Evolutionary conservation across 2,113 vertebrate genomes (phyloP).

Genomic region (Noctilio leporinus): DNA sequence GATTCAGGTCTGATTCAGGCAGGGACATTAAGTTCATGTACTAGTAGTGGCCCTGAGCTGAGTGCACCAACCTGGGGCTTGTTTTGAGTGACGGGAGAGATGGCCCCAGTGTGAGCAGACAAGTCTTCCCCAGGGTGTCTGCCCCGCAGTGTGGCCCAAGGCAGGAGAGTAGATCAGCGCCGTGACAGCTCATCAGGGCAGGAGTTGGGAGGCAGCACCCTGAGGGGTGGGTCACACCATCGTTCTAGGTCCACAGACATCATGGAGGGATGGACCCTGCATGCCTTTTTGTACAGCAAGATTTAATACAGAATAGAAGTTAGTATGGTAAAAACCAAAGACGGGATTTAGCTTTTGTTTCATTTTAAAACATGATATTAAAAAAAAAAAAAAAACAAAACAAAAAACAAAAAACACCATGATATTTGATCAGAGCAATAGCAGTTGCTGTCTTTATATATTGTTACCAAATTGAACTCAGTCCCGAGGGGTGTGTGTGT

Average conservation of each 20-base stretch:
- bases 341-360: neutral
- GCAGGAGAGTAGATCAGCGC: neutral
- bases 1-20: neutral
- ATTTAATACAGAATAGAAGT: neutral
- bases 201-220: neutral
- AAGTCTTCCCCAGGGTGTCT: neutral
- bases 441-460: neutral
- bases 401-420: too few relatives aligned
- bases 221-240: accelerated
- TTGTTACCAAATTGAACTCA: neutral
- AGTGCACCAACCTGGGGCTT: neutral
- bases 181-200: neutral
- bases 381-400: too few relatives aligned
- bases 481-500: neutral
- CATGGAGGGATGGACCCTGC: too few relatives aligned
- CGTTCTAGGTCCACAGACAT: neutral
- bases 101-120: too few relatives aligned
- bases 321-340: neutral
- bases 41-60: neutral
- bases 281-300: neutral
- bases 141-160: too few relatives aligned
- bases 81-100: neutral
- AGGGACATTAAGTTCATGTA: neutral
- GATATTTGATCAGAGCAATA: neutral
- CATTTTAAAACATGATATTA: neutral